phyloP scores from a whole-genome alignment of 2,113 vertebrate genomes.

The Colius striatus region DNA sequence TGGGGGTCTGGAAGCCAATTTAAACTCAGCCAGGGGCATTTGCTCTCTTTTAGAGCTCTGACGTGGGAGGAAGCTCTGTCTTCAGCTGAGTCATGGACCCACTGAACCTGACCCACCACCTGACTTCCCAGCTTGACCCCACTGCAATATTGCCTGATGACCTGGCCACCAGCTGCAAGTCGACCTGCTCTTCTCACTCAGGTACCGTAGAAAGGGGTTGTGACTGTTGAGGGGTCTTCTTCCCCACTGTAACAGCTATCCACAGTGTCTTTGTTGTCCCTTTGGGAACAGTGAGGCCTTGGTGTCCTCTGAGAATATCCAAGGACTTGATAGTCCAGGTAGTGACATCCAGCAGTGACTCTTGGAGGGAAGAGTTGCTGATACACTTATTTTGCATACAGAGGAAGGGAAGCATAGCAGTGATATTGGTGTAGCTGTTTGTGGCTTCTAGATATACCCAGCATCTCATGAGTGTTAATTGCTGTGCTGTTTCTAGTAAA shows the following conservation, averaged over 20 bases:
- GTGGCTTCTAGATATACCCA: neutral
- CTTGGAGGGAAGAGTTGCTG: neutral
- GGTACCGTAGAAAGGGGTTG: neutral
- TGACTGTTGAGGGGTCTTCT: fast-evolving
- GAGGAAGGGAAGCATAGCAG: neutral
- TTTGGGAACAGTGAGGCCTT: neutral
- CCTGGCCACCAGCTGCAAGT: neutral
- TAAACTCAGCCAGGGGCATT: fast-evolving
- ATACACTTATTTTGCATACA: neutral
- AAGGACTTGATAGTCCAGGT: neutral
- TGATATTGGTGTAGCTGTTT: neutral
- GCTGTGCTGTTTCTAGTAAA: neutral
- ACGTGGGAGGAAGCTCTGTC: neutral
- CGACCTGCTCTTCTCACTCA: neutral
- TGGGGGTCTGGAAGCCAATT: neutral
- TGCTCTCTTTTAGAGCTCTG: fast-evolving
- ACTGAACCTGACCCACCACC: fast-evolving
- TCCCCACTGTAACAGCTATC: neutral
- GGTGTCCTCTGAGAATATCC: neutral
- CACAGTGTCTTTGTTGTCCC: neutral
- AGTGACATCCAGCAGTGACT: too few relatives aligned
- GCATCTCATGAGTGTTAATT: neutral
- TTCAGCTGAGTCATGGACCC: fast-evolving
- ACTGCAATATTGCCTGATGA: fast-evolving
- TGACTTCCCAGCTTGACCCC: neutral